Evolutionary conservation across 2,113 vertebrate species (phyloP), one percentile per base, ranked within the genome.

Genomic region (Telmatochromis sp.): DNA sequence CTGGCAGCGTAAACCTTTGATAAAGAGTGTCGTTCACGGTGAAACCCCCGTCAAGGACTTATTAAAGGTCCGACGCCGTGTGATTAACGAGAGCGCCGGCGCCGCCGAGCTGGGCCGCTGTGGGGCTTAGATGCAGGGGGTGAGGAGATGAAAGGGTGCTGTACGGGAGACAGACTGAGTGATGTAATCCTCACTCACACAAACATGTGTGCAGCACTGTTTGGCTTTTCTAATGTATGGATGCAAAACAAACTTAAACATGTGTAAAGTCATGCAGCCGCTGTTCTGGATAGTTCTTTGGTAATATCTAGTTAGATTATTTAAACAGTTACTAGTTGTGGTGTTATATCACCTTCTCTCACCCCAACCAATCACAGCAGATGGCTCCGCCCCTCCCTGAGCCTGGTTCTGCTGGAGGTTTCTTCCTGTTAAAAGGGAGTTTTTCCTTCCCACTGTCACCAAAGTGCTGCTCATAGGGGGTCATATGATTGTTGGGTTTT

Each of bases 41-140:
- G 55, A 96, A 96, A 94, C 93, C 94, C 91, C 93, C 86, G 94
- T 95, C 96, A 96, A 96, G 96, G 95, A 95, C 95, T 96, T 96
- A 96, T 96, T 96, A 96, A 93, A 95, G 93, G 84, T 50, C 93
- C 92, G 94, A 95, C 93, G 94, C 84, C 3, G 21, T 79, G 88
- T 94, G 94, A 96, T 96, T 95, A 95, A 96, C 91, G 90, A 90
- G 82, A 80, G 81, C n/a, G 42, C 23, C 11, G 47, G 15, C 47
- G 2, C 84, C 47, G 82, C 84, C 89, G 89, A 88, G 87, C 87
- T 90, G 89, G 68, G 88, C 71, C 53, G 33, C 93, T 87, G 75
- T 17, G 14, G 93, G 92, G 81, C 81, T 85, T 42, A 82, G 85
- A 86, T 57, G 88, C 55, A 89, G 83, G 90, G 87, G 92, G 86